These are phyloP conservation scores for Carettochelys insculpta DNA, from an alignment of 2,113 vertebrate species.

Conservation along the genomic window DNA sequence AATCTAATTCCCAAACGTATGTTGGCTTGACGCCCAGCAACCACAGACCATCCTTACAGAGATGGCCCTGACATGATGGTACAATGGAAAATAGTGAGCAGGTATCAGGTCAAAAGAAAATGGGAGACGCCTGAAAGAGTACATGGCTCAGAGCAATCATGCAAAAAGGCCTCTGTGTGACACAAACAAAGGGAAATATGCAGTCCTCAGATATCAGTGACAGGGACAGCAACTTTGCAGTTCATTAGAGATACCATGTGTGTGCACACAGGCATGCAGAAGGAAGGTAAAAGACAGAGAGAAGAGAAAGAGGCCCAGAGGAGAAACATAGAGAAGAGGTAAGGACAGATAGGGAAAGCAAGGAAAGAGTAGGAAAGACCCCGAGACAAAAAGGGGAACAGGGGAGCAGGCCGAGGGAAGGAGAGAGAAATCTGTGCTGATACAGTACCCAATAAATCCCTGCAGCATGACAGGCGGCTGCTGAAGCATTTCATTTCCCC, in stretches of 20 bases:
- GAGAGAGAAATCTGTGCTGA: slow-evolving; percentile 55
- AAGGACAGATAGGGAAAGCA: neutral
- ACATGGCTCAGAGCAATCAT: neutral
- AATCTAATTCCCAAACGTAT: neutral
- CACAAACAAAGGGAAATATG: neutral
- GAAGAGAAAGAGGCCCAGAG: neutral
- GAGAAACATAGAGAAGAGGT: neutral
- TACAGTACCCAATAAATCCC: slow-evolving; percentile 82
- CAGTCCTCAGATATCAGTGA: neutral
- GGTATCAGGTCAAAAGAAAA: neutral
- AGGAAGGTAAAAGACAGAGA: neutral
- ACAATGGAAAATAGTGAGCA: neutral
- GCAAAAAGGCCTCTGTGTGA: neutral
- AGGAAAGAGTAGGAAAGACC: neutral
- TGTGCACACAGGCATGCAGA: neutral
- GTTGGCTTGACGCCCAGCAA: neutral
- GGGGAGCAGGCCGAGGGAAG: neutral
- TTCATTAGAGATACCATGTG: neutral
- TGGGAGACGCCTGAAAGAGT: neutral
- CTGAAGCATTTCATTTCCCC: slow-evolving; percentile 94
- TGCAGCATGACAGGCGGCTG: slow-evolving; percentile 88
- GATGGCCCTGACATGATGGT: neutral
- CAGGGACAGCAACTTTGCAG: neutral
- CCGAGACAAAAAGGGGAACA: neutral
- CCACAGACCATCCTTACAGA: neutral